Percentiles rank a stretch among this genome's conserved stretches.
Conservation (phyloP, 2,797 vertebrate species). For the Sandelia bainsii region DNA sequence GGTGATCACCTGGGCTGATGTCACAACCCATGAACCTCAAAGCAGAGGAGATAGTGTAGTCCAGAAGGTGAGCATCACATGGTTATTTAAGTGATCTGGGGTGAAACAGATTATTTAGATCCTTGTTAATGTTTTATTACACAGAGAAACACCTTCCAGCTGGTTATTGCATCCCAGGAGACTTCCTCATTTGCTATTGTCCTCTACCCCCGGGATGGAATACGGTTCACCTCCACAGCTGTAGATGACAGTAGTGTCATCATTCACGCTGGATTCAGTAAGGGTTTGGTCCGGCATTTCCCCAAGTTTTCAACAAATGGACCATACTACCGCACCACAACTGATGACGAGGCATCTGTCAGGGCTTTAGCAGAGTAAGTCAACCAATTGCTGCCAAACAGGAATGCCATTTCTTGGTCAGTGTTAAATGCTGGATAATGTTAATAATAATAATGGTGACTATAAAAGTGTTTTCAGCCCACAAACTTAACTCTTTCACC, state of each 20-base stretch:
- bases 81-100: background rate
- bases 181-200: constrained; percentile 90
- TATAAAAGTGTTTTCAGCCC: constrained; percentile 1
- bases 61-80: constrained; percentile 81
- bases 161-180: constrained; percentile 88
- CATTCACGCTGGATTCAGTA: constrained; percentile 89
- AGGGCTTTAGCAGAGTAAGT: constrained; percentile 89
- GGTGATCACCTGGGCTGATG: constrained; percentile 89
- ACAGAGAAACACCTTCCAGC: constrained; percentile 96
- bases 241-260: constrained; percentile 65
- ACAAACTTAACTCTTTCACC: background rate
- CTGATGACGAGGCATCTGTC: constrained; percentile 83
- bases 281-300: constrained; percentile 80
- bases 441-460: background rate
- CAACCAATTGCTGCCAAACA: background rate
- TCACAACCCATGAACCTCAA: constrained; percentile 78
- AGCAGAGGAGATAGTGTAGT: constrained; percentile 66
- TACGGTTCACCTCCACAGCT: constrained; percentile 87
- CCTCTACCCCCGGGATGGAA: constrained; percentile 89
- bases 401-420: background rate
- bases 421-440: background rate
- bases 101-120: constrained; percentile 15
- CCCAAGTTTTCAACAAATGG: constrained; percentile 78
- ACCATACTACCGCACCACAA: constrained; percentile 85
- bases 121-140: constrained; percentile 22